Conservation (phyloP, 2,113 vertebrate species). For the Saiga tatarica region DNA sequence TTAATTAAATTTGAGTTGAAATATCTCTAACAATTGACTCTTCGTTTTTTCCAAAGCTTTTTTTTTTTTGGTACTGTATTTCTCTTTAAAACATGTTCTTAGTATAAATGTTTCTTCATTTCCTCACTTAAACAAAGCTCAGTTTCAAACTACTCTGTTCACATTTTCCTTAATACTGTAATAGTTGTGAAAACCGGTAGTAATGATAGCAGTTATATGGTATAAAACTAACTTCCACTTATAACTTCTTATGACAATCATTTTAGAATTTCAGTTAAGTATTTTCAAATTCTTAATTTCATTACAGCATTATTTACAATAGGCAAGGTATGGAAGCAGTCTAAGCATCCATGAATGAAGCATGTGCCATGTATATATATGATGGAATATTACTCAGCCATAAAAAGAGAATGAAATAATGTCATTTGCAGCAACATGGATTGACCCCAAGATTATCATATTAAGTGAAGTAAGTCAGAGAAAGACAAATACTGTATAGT, state of each 20-base stretch:
- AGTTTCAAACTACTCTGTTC: background rate
- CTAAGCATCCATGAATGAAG: background rate
- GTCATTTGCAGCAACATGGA: background rate
- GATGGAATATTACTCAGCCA: background rate
- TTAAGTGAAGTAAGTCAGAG: background rate
- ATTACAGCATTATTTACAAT: background rate
- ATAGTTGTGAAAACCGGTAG: background rate
- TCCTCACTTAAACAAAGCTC: background rate
- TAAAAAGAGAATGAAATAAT: background rate
- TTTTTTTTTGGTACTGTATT: background rate
- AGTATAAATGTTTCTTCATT: background rate
- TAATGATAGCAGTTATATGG: background rate
- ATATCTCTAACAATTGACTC: background rate
- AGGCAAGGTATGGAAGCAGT: background rate
- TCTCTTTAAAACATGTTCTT: constrained; percentile 3
- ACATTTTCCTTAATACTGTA: background rate
- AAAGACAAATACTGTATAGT: background rate
- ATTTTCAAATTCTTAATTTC: background rate
- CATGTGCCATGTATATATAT: background rate
- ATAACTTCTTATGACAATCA: background rate
- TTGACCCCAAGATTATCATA: background rate
- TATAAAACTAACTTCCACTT: background rate
- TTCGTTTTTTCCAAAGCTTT: background rate
- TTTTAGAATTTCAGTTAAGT: constrained; percentile 20
- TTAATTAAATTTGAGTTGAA: constrained; percentile 22